Evolutionary conservation across 2,113 vertebrate species (phyloP).

Genomic region (Lucifuga dentata): DNA sequence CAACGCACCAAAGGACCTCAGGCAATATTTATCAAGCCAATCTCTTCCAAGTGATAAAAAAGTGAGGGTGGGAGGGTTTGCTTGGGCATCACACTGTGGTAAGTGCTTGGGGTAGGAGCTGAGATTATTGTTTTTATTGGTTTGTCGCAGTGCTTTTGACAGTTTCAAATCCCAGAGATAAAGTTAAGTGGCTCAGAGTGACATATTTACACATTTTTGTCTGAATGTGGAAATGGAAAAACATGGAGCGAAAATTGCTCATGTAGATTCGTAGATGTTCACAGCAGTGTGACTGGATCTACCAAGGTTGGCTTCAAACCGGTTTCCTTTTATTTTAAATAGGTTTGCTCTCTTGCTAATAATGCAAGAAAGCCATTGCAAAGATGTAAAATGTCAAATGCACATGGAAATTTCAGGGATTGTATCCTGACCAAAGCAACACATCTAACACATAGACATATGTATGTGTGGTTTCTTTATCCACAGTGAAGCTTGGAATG

Average conservation of each 20-base stretch:
- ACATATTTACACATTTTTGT: slow-evolving; percentile 10
- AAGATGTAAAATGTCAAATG: no score
- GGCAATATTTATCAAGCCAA: slow-evolving; percentile 46
- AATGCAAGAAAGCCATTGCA: no score
- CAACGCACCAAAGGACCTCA: slow-evolving; percentile 43
- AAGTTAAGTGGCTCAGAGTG: slow-evolving; percentile 11
- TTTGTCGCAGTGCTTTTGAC: slow-evolving; percentile 22
- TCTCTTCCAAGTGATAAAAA: slow-evolving; percentile 42
- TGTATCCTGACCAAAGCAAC: no score
- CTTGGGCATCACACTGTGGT: slow-evolving; percentile 13
- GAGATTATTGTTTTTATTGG: slow-evolving; percentile 32
- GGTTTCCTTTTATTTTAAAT: no score
- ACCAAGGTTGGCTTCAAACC: no score
- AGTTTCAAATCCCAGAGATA: slow-evolving; percentile 31
- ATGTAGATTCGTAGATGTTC: no score
- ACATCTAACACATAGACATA: no score
- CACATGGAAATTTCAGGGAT: no score
- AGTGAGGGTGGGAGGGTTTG: slow-evolving; percentile 4
- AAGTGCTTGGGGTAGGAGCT: slow-evolving; percentile 8
- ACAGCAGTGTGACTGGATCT: no score
- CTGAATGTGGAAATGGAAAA: background rate
- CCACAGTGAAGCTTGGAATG: no score
- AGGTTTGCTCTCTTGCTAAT: no score
- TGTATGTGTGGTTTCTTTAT: no score
- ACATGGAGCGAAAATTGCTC: background rate